These are phyloP conservation scores for Sarcoramphus papa DNA, from an alignment of 2,797 vertebrate genomes.

Conservation along the genomic window DNA sequence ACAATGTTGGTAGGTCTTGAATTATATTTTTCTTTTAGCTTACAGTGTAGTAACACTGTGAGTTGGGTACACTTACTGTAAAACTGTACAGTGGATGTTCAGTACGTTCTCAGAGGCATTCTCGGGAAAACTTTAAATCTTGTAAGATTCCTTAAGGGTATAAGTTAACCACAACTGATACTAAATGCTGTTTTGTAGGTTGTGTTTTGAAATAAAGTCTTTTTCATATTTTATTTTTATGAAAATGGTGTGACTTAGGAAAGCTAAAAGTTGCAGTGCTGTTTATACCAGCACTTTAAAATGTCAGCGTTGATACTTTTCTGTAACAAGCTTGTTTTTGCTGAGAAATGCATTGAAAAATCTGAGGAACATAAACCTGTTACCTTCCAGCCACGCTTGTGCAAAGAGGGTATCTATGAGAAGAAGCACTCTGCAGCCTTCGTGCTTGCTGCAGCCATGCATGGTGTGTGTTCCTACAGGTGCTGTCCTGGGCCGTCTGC, in stretches of 20 bases:
- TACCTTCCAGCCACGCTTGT: not conserved
- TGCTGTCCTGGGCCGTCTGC: not conserved
- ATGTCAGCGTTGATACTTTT: not conserved
- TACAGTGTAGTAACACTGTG: not conserved
- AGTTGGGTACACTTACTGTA: not conserved
- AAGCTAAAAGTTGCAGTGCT: not conserved
- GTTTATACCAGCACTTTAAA: not conserved
- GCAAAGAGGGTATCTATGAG: not conserved
- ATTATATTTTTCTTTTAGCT: not conserved
- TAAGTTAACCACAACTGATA: not conserved
- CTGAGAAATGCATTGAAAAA: not conserved
- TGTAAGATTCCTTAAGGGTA: not conserved
- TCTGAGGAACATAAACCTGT: not conserved
- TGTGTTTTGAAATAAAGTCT: not conserved
- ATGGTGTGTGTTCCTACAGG: fast-evolving
- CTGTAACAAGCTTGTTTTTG: not conserved
- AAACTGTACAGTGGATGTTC: not conserved
- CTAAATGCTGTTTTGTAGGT: not conserved
- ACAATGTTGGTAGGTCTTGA: not conserved
- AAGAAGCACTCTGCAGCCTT: not conserved
- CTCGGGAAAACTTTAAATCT: not conserved
- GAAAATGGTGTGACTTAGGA: not conserved
- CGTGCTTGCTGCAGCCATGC: fast-evolving
- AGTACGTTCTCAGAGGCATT: not conserved
- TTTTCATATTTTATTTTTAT: not conserved